phyloP scores from a whole-genome alignment of 92 coral and sea anemone genomes.

The Parazoanthus swiftii region DNA sequence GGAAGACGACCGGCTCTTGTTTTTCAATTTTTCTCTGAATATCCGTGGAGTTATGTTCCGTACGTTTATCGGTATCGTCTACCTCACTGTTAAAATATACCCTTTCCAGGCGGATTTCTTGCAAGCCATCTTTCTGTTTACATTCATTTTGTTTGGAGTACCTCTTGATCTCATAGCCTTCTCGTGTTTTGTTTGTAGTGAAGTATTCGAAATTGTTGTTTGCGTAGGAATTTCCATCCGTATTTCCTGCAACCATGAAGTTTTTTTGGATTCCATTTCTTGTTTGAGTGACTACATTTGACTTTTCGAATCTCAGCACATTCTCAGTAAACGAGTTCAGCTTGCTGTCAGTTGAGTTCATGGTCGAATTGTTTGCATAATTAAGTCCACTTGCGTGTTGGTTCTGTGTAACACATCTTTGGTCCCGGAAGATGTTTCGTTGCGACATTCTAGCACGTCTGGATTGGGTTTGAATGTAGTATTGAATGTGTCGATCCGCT shows the following conservation, averaged over 20 bases:
- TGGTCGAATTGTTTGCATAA: neutral
- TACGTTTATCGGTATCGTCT: neutral
- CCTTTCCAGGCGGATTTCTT: neutral
- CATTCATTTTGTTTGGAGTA: neutral
- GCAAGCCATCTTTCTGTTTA: neutral
- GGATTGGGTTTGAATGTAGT: neutral
- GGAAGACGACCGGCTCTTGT: neutral
- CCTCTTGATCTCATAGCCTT: neutral
- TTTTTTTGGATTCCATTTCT: neutral
- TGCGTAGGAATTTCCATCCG: neutral
- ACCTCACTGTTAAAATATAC: neutral
- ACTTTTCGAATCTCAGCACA: neutral
- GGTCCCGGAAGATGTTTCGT: neutral
- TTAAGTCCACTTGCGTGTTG: neutral
- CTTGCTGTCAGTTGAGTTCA: neutral
- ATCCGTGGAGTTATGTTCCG: neutral
- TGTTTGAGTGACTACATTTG: neutral
- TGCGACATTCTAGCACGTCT: neutral
- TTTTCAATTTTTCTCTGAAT: neutral
- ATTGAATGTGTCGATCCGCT: too few relatives aligned
- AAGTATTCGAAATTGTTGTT: neutral
- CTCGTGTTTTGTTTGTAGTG: neutral
- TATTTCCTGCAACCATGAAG: neutral
- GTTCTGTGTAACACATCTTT: neutral
- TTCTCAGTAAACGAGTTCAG: neutral